Conservation (phyloP, 2,888 invertebrate species). For the Lysandra bellargus region DNA sequence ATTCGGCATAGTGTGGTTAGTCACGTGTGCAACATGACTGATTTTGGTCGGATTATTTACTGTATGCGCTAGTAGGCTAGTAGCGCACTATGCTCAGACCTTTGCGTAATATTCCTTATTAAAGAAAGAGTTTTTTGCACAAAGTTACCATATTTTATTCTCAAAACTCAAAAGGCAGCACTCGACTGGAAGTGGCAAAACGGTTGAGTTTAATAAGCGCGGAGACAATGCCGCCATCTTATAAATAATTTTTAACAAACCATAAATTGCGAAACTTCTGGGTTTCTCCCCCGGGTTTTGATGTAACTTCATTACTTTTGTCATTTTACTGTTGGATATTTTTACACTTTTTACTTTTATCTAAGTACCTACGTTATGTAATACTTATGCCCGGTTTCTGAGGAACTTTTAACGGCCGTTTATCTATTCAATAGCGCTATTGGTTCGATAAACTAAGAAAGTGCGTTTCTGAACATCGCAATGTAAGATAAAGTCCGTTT, state of each 20-base stretch:
- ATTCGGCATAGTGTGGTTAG: too few relatives aligned
- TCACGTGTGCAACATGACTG: too few relatives aligned
- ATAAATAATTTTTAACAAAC: constrained; percentile 12
- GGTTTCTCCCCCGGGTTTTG: not conserved
- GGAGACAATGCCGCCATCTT: not conserved
- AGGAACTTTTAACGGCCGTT: too few relatives aligned
- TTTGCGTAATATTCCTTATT: too few relatives aligned
- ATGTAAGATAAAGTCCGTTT: too few relatives aligned
- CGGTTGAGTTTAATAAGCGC: not conserved
- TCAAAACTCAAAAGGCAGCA: not conserved
- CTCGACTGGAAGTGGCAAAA: not conserved
- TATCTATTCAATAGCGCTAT: too few relatives aligned
- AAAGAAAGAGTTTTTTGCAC: not conserved
- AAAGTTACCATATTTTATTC: not conserved
- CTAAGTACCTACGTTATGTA: not conserved
- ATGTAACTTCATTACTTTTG: constrained; percentile 9
- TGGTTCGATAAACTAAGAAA: too few relatives aligned
- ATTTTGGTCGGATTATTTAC: too few relatives aligned
- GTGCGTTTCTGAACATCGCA: too few relatives aligned
- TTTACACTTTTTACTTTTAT: not conserved
- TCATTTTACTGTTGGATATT: not conserved
- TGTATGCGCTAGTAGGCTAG: too few relatives aligned
- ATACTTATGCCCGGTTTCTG: too few relatives aligned
- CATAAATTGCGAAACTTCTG: not conserved
- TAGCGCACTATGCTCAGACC: too few relatives aligned